These are phyloP conservation scores for Cerastis leucographa DNA, from an alignment of 2,888 invertebrate genomes.

Conservation along the genomic window DNA sequence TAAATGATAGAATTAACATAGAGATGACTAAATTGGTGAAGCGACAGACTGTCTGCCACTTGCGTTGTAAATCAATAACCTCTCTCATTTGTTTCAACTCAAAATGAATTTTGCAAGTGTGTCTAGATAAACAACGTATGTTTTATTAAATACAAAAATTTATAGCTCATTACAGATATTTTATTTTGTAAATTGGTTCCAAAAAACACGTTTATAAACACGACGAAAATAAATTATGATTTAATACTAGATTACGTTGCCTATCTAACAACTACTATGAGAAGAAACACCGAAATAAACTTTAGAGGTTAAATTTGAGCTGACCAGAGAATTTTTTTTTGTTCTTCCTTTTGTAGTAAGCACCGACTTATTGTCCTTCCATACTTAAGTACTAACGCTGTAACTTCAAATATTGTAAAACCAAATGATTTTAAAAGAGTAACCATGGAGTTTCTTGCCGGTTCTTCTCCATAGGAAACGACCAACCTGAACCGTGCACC, in stretches of 20 bases:
- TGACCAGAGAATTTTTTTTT: not conserved
- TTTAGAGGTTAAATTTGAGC: not conserved
- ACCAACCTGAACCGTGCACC: too few species aligned
- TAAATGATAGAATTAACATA: slow-evolving; percentile 48
- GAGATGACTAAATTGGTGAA: slow-evolving; percentile 55
- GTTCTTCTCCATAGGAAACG: too few species aligned
- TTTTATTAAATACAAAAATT: not conserved
- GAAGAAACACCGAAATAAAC: not conserved
- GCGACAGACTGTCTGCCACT: slow-evolving; percentile 53
- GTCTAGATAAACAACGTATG: not conserved
- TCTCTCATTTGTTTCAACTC: not conserved
- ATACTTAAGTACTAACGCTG: too few species aligned
- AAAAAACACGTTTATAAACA: not conserved
- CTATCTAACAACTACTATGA: not conserved
- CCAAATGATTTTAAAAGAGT: too few species aligned
- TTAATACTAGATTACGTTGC: not conserved
- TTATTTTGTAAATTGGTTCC: not conserved
- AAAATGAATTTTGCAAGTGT: not conserved
- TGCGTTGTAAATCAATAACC: slow-evolving; percentile 8
- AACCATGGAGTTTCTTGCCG: too few species aligned
- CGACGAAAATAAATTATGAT: not conserved
- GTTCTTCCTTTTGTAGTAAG: too few species aligned
- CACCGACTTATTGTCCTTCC: too few species aligned
- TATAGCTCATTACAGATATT: not conserved
- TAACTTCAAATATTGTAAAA: too few species aligned